phyloP scores from a whole-genome alignment of 2,888 invertebrate species.

The Pinctada fucata region DNA sequence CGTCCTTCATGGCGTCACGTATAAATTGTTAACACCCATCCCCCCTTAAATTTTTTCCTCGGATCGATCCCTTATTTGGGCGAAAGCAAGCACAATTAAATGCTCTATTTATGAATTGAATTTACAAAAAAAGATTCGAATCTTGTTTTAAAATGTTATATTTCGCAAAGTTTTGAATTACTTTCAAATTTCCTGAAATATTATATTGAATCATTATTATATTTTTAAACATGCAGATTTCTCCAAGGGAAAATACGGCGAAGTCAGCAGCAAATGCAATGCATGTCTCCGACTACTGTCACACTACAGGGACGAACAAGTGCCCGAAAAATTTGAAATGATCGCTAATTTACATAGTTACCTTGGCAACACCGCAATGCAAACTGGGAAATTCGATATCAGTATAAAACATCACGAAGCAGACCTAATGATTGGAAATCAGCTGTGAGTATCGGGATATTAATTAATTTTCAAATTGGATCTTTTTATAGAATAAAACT shows the following conservation, averaged over 20 bases:
- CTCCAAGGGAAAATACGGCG: constrained; percentile 24
- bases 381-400: constrained; percentile 57
- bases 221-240: constrained; percentile 19
- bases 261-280: constrained; percentile 53
- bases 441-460: constrained; percentile 51
- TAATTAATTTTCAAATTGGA: too few species aligned
- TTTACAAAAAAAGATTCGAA: too few species aligned
- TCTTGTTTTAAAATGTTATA: too few species aligned
- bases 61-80: too few species aligned
- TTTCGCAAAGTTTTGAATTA: too few species aligned
- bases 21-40: too few species aligned
- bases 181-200: too few species aligned
- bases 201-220: background rate
- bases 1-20: too few species aligned
- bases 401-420: constrained; percentile 66
- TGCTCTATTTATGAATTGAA: too few species aligned
- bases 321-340: constrained; percentile 64
- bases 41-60: too few species aligned
- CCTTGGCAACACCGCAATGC: constrained; percentile 70
- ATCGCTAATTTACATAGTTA: constrained; percentile 65
- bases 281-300: constrained; percentile 64
- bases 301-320: constrained; percentile 59
- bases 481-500: too few species aligned
- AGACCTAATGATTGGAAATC: constrained; percentile 67
- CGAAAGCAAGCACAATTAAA: too few species aligned